Base-by-base conservation (phyloP, 1,140 invertebrate genomes). In the Proales similis region DNA sequence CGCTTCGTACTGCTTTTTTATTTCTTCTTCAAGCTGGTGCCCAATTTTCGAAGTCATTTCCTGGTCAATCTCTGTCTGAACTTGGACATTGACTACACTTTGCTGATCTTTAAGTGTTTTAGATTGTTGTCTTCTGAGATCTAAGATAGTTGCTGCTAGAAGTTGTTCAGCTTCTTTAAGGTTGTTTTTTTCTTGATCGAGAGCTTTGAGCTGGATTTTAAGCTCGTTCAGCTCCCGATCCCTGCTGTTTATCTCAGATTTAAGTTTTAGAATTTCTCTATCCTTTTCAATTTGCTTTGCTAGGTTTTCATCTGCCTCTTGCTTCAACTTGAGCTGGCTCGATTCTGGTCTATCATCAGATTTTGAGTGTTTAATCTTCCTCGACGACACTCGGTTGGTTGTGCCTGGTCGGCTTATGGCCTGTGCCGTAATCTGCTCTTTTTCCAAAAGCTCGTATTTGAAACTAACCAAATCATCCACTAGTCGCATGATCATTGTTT, bases 401-500 rank as follows among this genome's bases (percentile, higher is more conserved):
- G 51, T 57, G 32, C 20, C 45, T 42, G 51, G 51, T 26, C 51
- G 24, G 43, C 43, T 42, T n/a, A 29, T 12, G 27, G n/a, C 45
- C 32, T 19, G 11, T 6, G 11, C 22, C 36, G 45, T 42, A n/a
- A 29, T n/a, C 22, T 57, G 33, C 0, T 57, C 51, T 26, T 43
- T 57, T 38, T 57, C 51, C 3, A 57, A 22, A 12, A 57, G 36
- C 27, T 57, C 51, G 20, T 57, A 57, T 42, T 57, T 57, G 4
- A 42, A 24, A 4, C 26, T 17, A 17, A 57, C 36, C 17, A 24
- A 17, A 29, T 57, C 51, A 26, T 57, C 51, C 1, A 57, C 32
- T 57, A 57, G 9, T 7, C 45, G 14, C 3, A 42, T 42, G 32
- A 57, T 42, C 17, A 57, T 42, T 4, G 45, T 7, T 42, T 57